Conservation (phyloP, 2,888 invertebrate species). For the Archips crataeganus region DNA sequence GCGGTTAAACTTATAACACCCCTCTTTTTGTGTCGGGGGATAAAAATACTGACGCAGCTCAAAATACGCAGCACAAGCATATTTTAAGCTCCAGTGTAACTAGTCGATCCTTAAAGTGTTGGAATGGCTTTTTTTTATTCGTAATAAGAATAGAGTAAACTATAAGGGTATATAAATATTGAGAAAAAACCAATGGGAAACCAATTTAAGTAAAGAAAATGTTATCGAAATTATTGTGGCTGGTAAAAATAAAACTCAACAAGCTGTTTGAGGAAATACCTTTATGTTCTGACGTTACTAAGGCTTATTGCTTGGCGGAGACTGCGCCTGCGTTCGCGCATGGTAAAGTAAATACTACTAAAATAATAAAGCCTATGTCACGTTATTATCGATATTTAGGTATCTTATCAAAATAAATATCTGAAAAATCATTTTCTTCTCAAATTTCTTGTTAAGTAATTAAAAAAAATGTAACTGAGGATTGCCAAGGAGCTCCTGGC, state of each 20-base stretch:
- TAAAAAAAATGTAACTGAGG: neutral
- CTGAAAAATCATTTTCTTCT: neutral
- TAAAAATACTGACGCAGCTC: neutral
- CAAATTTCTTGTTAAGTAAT: neutral
- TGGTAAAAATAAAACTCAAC: neutral
- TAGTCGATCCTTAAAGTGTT: too few relatives aligned
- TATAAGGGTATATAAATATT: too few relatives aligned
- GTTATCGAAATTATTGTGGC: neutral
- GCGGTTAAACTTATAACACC: too few relatives aligned
- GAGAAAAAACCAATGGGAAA: too few relatives aligned
- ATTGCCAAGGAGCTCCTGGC: neutral
- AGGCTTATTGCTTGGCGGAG: too few relatives aligned
- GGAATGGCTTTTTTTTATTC: too few relatives aligned
- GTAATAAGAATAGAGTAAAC: too few relatives aligned
- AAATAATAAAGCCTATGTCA: neutral
- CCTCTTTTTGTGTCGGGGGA: too few relatives aligned
- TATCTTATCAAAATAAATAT: neutral
- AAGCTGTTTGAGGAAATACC: neutral
- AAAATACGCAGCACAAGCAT: too few relatives aligned
- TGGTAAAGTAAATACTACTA: neutral
- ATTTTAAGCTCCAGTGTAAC: too few relatives aligned
- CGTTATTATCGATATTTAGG: neutral
- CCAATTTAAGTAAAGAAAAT: too few relatives aligned
- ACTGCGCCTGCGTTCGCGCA: neutral
- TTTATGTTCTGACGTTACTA: too few relatives aligned